Conservation (phyloP, 1,140 invertebrate genomes). For the Aphaenogaster floridana region DNA sequence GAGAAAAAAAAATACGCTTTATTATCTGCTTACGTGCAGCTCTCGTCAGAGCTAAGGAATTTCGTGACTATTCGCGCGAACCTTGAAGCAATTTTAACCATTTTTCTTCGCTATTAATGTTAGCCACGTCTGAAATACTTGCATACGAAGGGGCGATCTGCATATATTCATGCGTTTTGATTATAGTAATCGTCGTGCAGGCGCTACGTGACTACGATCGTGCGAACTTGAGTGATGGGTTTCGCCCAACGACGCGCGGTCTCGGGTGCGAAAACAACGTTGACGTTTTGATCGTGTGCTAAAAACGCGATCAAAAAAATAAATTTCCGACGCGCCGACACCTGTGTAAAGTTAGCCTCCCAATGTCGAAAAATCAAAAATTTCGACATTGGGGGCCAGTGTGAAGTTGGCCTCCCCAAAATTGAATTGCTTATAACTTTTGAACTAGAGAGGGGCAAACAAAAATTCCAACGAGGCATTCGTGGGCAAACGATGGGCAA, state of each 20-base stretch:
- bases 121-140: constrained; percentile 6
- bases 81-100: constrained; percentile 43
- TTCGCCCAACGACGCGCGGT: background rate
- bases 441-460: too few species aligned
- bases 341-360: too few species aligned
- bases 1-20: background rate
- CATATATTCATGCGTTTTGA: constrained; percentile 22
- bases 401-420: too few species aligned
- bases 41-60: constrained; percentile 23
- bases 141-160: background rate
- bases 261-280: background rate
- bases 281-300: background rate
- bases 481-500: too few species aligned
- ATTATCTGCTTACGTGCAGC: background rate
- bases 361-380: too few species aligned
- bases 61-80: constrained; percentile 6
- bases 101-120: background rate
- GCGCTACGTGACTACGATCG: constrained; percentile 25
- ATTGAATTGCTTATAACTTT: too few species aligned
- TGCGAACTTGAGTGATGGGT: constrained; percentile 28
- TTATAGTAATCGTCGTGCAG: constrained; percentile 33
- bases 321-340: background rate
- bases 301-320: background rate
- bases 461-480: too few species aligned
- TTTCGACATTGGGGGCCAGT: too few species aligned